These are phyloP conservation scores for Scleropages formosus DNA, from an alignment of 2,797 vertebrate genomes.

Conservation along the genomic window DNA sequence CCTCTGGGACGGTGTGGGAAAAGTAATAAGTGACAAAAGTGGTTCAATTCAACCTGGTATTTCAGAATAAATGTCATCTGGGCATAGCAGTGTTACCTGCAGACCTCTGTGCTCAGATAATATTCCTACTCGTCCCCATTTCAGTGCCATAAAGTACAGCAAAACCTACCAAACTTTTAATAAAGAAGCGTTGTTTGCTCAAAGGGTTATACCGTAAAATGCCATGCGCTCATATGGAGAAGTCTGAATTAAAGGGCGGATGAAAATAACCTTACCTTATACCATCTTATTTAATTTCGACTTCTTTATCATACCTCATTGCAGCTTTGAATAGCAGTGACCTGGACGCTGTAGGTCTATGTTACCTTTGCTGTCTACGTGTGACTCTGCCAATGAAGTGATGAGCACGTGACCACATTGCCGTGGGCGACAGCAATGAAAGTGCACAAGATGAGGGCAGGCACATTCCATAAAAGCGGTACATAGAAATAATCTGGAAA, in stretches of 20 bases:
- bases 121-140: background rate
- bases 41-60: slow-evolving; percentile 64
- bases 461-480: background rate
- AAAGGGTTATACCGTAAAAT: slow-evolving; percentile 31
- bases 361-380: background rate
- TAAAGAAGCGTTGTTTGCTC: slow-evolving; percentile 30
- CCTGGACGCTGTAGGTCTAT: background rate
- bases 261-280: slow-evolving; percentile 6
- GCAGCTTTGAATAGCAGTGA: background rate
- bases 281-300: slow-evolving; percentile 10
- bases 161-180: slow-evolving; percentile 30
- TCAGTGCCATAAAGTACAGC: background rate
- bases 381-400: background rate
- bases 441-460: background rate
- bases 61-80: slow-evolving; percentile 72
- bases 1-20: slow-evolving; percentile 52
- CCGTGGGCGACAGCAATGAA: background rate
- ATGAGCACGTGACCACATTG: slow-evolving; percentile 2
- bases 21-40: slow-evolving; percentile 60
- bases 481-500: background rate
- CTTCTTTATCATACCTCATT: background rate
- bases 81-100: slow-evolving; percentile 29
- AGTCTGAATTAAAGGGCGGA: slow-evolving; percentile 25
- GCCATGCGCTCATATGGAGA: slow-evolving; percentile 6
- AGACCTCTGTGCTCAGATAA: slow-evolving; percentile 19